Conservation (phyloP, 2,113 vertebrate genomes). For the Zonotrichia leucophrys region DNA sequence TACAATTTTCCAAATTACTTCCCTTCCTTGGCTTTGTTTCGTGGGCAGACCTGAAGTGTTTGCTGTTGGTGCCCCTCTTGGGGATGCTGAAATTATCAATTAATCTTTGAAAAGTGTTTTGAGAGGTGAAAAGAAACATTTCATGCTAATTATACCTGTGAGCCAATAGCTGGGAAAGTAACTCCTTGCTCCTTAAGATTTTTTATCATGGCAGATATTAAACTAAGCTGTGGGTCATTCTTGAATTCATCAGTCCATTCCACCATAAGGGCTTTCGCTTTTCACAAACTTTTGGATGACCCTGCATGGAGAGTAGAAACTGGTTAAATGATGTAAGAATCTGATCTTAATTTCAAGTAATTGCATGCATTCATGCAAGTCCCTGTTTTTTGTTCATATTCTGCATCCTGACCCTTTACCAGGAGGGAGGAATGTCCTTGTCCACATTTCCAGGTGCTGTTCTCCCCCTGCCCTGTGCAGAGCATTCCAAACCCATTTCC, state of each 20-base stretch:
- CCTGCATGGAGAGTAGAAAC: constrained; percentile 70
- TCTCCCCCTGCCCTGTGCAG: not conserved
- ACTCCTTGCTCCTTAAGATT: constrained; percentile 98
- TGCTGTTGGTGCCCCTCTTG: not conserved
- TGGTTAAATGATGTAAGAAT: not conserved
- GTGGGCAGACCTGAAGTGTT: not conserved
- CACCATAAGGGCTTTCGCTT: constrained; percentile 98
- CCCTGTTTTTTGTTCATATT: rapidly evolving
- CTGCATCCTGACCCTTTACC: not conserved
- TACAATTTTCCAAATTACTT: not conserved
- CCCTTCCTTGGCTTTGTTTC: not conserved
- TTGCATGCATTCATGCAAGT: not conserved
- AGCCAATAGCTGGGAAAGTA: constrained; percentile 93
- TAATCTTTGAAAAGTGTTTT: not conserved
- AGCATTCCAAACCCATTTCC: not conserved
- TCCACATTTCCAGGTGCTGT: not conserved
- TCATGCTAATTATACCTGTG: constrained; percentile 86
- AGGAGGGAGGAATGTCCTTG: not conserved
- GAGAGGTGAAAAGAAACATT: not conserved
- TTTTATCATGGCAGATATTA: constrained; percentile 99
- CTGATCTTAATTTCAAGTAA: not conserved
- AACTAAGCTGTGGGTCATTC: constrained; percentile 95
- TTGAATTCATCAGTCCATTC: constrained; percentile 99
- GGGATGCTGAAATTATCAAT: not conserved
- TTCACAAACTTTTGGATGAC: constrained; percentile 98